These are phyloP conservation scores for Amblyjoppa proteus DNA, from an alignment of 2,888 invertebrate species.

Conservation along the genomic window DNA sequence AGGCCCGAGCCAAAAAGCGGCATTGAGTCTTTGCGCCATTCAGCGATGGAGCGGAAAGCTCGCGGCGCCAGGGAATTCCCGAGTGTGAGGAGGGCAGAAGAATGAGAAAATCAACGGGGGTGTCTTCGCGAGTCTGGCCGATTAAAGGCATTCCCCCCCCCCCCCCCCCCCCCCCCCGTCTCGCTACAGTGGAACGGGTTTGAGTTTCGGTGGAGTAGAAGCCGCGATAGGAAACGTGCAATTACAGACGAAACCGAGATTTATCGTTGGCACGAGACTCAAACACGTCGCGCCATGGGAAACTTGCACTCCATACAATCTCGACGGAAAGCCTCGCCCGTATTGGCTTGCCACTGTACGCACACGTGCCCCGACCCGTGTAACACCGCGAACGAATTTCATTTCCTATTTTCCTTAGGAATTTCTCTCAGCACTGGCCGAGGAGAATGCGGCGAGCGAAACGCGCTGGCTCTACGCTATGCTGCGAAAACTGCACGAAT, in stretches of 20 bases:
- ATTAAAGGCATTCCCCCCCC: constrained; percentile 26
- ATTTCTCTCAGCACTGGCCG: not conserved
- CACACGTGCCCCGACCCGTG: not conserved
- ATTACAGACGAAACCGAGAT: constrained; percentile 58
- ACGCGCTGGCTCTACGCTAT: not conserved
- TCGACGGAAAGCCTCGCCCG: not conserved
- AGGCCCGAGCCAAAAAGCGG: not conserved
- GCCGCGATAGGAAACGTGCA: constrained; percentile 43
- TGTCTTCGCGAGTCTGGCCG: constrained; percentile 11
- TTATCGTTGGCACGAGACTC: constrained; percentile 58
- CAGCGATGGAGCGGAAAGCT: constrained; percentile 17
- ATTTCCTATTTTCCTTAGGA: not conserved
- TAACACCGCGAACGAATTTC: not conserved
- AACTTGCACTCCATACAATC: not conserved
- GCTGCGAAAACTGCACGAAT: not conserved
- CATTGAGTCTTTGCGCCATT: constrained; percentile 10
- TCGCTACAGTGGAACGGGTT: constrained; percentile 5
- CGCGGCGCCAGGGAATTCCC: constrained; percentile 34
- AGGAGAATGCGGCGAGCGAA: not conserved
- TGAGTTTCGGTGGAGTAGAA: constrained; percentile 1
- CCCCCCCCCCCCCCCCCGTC: not conserved
- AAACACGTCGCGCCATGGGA: constrained; percentile 5
- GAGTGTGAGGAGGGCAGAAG: constrained; percentile 16
- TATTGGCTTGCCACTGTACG: not conserved
- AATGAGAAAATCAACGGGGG: constrained; percentile 34